Evolutionary conservation across 1,140 invertebrate genomes (phyloP).

Genomic region (Caenorhabditis tropicalis): DNA sequence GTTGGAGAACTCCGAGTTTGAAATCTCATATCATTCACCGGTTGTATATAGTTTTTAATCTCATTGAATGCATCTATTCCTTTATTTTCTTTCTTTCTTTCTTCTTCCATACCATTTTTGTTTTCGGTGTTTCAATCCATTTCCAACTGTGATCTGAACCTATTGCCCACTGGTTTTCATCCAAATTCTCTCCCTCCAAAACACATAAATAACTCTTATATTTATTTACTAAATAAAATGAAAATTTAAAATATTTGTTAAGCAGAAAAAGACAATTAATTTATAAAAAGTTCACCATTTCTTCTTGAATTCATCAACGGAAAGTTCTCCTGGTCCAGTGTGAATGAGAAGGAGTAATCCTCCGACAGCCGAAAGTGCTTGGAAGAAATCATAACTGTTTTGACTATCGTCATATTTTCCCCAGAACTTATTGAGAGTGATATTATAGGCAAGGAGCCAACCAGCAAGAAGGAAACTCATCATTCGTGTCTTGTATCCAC

Average conservation of each 20-base stretch:
- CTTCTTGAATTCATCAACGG: conserved; percentile 8
- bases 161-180: conserved; percentile 5
- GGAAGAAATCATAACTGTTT: neutral
- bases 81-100: neutral
- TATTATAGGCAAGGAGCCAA: neutral
- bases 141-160: conserved; percentile 33
- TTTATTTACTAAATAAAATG: too few relatives aligned
- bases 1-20: conserved; percentile 20
- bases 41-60: neutral
- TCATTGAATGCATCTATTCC: neutral
- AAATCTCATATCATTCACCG: neutral
- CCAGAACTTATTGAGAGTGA: conserved; percentile 2
- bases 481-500: conserved; percentile 29
- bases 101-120: neutral
- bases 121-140: conserved; percentile 24
- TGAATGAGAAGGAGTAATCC: conserved; percentile 17
- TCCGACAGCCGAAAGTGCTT: conserved; percentile 7
- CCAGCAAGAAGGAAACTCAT: neutral
- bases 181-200: neutral
- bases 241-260: too few relatives aligned
- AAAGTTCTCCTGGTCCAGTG: neutral
- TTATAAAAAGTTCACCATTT: conserved; percentile 3
- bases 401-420: too few relatives aligned
- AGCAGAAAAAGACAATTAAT: too few relatives aligned
- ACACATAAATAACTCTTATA: too few relatives aligned